Evolutionary conservation across 2,888 invertebrate species (phyloP), one percentile per base, ranked within the genome.

Genomic region (Thelaira solivaga): DNA sequence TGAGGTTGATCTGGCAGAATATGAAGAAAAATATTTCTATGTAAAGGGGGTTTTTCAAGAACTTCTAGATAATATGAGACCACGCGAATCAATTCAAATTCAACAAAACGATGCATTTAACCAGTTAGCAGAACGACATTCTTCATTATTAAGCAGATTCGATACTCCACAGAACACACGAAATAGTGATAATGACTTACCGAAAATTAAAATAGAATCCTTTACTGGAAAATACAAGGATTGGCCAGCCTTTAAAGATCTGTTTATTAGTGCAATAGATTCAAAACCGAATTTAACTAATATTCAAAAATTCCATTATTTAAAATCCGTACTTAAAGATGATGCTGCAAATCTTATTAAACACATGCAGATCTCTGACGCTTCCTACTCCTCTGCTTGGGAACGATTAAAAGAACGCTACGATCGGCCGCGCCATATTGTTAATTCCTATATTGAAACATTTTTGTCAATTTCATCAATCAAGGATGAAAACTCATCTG

Each of bases 191-290:
- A 26, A 57, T 29, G 71, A 79, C 16, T 45, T 79, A 18, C 74
- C 57, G 10, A 61, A 67, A 57, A 51, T 76, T 6, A 34, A 36
- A 5, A 39, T 71, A 10, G 59, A 64, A 47, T 20, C 62, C 10
- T 81, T 80, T 55, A 26, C 51, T 4, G 69, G 79, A 8, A 57
- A 81, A 20, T 81, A 76, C 41, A 67, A 68, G 16, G 72, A 71
- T 11, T 80, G 79, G 75, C 76, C 67, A n/a, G 47, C 75, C 1
- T 76, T 78, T 49, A 72, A 68, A 11, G 64, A 80, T 16, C 7
- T 73, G 24, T 77, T 67, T 34, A 49, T 10, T 16, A 49, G 59
- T 26, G 47, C 47, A 2, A 47, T 47, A 1, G 26, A 47, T 13
- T 47, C 13, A 2, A 47, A 26, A 13, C 47, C 47, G 2, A 26